phyloP scores from a whole-genome alignment of 1,140 invertebrate genomes.

The Tetramorium alpestre region DNA sequence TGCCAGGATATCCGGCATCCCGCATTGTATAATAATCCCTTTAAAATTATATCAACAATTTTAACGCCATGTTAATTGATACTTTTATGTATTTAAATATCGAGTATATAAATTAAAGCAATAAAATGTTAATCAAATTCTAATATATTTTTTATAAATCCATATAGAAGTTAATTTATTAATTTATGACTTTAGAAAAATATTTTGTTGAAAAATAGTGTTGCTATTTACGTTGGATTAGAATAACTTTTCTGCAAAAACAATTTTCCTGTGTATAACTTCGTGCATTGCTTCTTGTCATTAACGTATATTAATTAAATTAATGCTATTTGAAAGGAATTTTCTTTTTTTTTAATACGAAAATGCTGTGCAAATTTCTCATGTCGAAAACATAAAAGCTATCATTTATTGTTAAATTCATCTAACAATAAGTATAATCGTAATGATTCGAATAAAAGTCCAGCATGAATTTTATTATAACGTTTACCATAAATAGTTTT shows the following conservation, averaged over 20 bases:
- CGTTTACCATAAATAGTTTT: neutral
- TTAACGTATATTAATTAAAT: neutral
- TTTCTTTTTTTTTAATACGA: neutral
- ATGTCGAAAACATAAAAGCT: neutral
- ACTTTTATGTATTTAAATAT: neutral
- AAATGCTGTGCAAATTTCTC: neutral
- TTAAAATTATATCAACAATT: constrained; percentile 6
- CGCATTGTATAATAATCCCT: neutral
- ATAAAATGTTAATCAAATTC: neutral
- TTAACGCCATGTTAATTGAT: neutral
- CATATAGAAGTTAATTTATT: neutral
- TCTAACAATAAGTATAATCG: neutral
- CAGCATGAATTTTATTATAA: neutral
- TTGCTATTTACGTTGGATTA: neutral
- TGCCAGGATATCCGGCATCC: neutral
- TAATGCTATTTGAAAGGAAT: neutral
- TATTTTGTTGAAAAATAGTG: neutral
- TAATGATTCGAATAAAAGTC: neutral
- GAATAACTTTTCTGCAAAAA: neutral
- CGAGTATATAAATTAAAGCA: neutral
- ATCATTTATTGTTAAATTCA: neutral
- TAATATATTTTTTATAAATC: neutral
- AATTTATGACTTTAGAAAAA: neutral
- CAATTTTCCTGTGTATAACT: neutral
- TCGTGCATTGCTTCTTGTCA: neutral